phyloP scores from a whole-genome alignment of 2,888 invertebrate genomes.

The Apamea sordens region DNA sequence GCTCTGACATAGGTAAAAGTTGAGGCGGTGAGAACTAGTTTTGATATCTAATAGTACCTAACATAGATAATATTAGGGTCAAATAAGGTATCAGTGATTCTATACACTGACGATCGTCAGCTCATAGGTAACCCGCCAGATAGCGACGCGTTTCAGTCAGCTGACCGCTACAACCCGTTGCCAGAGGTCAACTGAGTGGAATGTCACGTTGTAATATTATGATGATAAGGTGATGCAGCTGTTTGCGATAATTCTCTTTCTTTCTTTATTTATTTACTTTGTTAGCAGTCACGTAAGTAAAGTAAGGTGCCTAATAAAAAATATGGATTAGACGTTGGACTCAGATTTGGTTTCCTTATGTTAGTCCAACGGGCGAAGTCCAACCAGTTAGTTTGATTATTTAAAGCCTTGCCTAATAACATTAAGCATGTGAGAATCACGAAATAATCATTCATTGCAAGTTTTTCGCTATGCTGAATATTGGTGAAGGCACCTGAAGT shows the following conservation, averaged over 20 bases:
- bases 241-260: slow-evolving; percentile 4
- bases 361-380: neutral
- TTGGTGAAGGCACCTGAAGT: neutral
- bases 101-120: neutral
- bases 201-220: slow-evolving; percentile 11
- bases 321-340: neutral
- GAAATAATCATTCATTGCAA: neutral
- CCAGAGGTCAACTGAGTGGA: neutral
- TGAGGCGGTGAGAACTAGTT: neutral
- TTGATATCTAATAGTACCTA: neutral
- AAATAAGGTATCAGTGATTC: slow-evolving; percentile 10
- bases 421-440: neutral
- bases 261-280: no score
- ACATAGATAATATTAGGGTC: slow-evolving; percentile 6
- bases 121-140: neutral
- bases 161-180: slow-evolving; percentile 16
- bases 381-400: neutral
- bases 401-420: neutral
- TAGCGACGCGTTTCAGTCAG: slow-evolving; percentile 11
- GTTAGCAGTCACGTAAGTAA: neutral
- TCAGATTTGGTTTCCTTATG: neutral
- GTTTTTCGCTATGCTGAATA: neutral
- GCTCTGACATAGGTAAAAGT: neutral
- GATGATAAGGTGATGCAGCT: slow-evolving; percentile 15
- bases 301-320: no score